phyloP scores from a whole-genome alignment of 2,797 vertebrate species.

The Aselliscus stoliczkanus region DNA sequence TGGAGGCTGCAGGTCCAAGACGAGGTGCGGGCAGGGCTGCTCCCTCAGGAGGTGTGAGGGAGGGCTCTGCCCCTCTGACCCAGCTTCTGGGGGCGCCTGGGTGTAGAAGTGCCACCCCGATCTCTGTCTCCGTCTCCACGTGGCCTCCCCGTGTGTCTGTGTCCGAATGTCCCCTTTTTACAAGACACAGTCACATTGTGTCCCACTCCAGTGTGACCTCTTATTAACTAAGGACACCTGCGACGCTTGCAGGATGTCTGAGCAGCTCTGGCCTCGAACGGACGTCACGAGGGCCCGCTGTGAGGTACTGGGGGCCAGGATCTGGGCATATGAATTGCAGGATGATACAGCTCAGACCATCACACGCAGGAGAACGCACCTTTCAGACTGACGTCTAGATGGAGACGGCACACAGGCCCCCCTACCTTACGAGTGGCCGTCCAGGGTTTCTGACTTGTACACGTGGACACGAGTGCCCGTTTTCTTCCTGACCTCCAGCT shows the following conservation, averaged over 20 bases:
- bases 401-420: fast-evolving
- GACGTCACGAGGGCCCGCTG: no score
- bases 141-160: not conserved
- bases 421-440: fast-evolving
- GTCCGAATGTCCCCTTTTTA: not conserved
- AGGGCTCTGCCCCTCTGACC: not conserved
- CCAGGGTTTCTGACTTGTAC: not conserved
- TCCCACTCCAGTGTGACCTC: not conserved
- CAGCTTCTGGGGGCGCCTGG: not conserved
- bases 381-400: fast-evolving
- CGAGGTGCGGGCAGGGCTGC: fast-evolving
- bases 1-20: not conserved
- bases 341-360: not conserved
- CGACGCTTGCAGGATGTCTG: not conserved
- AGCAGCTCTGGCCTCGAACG: no score
- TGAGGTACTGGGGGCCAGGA: not conserved
- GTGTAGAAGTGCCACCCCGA: not conserved
- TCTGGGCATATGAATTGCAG: not conserved
- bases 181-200: not conserved
- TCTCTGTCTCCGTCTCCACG: not conserved
- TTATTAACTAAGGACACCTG: not conserved
- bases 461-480: fast-evolving
- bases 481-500: not conserved
- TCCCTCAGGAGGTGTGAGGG: no score
- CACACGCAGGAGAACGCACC: not conserved